Evolutionary conservation across 2,888 invertebrate species (phyloP).

Genomic region (Toxonevra muliebris): DNA sequence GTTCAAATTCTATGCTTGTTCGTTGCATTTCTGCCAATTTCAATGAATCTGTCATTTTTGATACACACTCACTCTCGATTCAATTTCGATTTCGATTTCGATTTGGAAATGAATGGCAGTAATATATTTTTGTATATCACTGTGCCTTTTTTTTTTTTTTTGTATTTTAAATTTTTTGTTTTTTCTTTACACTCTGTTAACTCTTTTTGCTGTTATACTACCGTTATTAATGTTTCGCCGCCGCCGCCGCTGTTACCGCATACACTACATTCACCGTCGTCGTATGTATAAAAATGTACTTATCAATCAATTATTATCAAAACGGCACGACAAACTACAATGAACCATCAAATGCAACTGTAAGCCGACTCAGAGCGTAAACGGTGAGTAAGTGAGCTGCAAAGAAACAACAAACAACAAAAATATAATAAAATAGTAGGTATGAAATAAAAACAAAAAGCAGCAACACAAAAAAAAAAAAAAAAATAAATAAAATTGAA

Average conservation of each 20-base stretch:
- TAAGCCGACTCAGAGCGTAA: background rate
- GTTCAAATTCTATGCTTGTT: constrained; percentile 65
- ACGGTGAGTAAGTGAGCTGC: constrained; percentile 26
- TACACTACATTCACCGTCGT: too few species aligned
- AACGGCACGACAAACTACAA: background rate
- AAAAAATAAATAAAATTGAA: constrained; percentile 28
- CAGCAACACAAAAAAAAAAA: constrained; percentile 6
- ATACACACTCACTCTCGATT: background rate
- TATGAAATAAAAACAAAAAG: too few species aligned
- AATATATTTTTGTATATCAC: background rate
- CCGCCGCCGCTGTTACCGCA: background rate
- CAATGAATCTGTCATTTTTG: constrained; percentile 58
- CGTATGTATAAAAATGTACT: too few species aligned
- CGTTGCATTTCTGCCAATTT: constrained; percentile 65
- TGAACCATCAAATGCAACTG: constrained; percentile 22
- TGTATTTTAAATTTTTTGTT: background rate
- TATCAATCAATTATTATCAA: too few species aligned
- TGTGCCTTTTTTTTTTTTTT: too few species aligned
- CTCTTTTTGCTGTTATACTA: background rate
- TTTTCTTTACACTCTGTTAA: background rate
- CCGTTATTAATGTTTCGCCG: background rate
- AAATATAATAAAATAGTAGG: too few species aligned
- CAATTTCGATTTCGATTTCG: background rate
- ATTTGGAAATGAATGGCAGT: background rate
- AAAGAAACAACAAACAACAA: constrained; percentile 15